Evolutionary conservation across 2,113 vertebrate species (phyloP).

Genomic region (Phoxinus phoxinus): DNA sequence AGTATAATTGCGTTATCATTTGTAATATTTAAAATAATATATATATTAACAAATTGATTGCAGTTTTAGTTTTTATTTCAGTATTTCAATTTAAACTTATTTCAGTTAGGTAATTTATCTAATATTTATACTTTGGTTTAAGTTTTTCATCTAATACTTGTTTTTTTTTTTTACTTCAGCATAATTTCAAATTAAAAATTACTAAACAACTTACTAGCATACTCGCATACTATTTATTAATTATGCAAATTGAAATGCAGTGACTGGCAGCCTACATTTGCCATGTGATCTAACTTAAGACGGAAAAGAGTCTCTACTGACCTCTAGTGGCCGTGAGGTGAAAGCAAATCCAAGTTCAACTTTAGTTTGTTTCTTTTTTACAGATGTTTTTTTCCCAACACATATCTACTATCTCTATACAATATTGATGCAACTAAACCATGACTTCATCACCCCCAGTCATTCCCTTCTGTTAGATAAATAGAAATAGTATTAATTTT

Average conservation of each 20-base stretch:
- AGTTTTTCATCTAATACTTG: no score
- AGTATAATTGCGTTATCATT: no score
- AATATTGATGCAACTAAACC: background rate
- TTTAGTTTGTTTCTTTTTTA: background rate
- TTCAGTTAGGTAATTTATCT: no score
- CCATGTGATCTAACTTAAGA: no score
- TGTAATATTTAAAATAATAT: no score
- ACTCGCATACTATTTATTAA: background rate
- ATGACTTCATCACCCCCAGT: background rate
- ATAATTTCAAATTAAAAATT: no score
- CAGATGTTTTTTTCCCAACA: background rate
- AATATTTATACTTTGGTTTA: no score
- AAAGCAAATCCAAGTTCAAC: background rate
- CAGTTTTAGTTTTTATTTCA: no score
- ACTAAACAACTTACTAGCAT: no score
- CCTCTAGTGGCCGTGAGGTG: conserved; percentile 40
- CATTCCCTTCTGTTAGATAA: background rate
- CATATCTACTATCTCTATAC: background rate
- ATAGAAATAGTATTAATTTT: background rate
- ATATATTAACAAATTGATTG: no score
- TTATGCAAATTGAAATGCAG: background rate
- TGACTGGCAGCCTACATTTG: background rate
- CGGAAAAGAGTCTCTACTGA: conserved; percentile 40
- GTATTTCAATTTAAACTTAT: no score
- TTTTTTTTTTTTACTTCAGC: no score